Evolutionary conservation across 2,797 vertebrate species (phyloP).

Genomic region (Lycodopsis pacificus): DNA sequence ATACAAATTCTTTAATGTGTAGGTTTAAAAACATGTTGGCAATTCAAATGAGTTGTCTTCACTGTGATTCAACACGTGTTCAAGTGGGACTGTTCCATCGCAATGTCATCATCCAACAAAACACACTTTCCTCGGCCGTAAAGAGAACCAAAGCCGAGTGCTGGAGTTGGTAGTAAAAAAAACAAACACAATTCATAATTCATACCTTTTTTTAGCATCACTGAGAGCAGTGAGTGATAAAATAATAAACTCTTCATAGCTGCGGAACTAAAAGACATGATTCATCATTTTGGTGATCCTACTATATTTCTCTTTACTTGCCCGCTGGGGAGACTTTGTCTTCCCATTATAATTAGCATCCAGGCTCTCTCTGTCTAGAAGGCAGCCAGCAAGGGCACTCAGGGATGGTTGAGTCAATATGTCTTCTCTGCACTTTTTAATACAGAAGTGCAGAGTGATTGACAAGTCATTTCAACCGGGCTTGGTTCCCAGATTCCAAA

Average conservation of each 20-base stretch:
- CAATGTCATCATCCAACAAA: slow-evolving; percentile 31
- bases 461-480: slow-evolving; percentile 77
- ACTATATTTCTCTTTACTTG: slow-evolving; percentile 71
- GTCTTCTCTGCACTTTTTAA: slow-evolving; percentile 79
- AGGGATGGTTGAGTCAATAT: slow-evolving; percentile 80
- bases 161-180: slow-evolving; percentile 20
- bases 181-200: slow-evolving; percentile 72
- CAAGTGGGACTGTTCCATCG: not conserved
- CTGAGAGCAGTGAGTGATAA: slow-evolving; percentile 72
- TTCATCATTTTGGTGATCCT: slow-evolving; percentile 74
- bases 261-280: slow-evolving; percentile 74
- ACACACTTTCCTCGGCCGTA: slow-evolving; percentile 26
- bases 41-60: not conserved
- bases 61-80: slow-evolving; percentile 6
- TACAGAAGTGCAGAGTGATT: slow-evolving; percentile 78
- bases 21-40: not conserved
- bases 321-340: slow-evolving; percentile 75
- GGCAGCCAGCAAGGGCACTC: slow-evolving; percentile 79
- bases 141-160: slow-evolving; percentile 32
- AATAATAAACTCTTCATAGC: slow-evolving; percentile 75
- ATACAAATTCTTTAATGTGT: not conserved
- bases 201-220: slow-evolving; percentile 66
- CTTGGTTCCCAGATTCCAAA: slow-evolving; percentile 68
- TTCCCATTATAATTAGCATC: slow-evolving; percentile 82
- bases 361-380: slow-evolving; percentile 72